Base-by-base conservation (phyloP, 2,113 vertebrate genomes). In the Pseudolaguvia tuberculata region DNA sequence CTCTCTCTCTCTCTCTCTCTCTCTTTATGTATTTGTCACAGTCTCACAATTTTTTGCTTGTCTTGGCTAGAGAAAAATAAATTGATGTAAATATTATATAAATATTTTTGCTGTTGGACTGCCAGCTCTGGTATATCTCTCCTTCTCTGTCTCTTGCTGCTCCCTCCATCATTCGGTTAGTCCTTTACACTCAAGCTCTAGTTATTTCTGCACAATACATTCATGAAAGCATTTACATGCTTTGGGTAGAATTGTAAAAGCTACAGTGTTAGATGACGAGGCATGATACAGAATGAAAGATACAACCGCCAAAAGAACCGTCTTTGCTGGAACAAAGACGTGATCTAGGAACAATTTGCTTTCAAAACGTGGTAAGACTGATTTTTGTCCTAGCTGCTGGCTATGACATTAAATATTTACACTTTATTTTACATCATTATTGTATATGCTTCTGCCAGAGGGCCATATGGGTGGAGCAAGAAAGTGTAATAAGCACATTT, bases 171-270 rank as follows among this genome's bases (percentile, higher is more conserved):
- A 88, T 91, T 90, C 87, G 88, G 80, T 83, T 76, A 84, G 83
- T 84, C 86, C 85, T 85, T 87, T 89, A 90, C 87, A 89, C 89
- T 88, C 89, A 90, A 91, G 88, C 81, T 79, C 78, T 86, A 65
- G 80, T 81, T 81, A 82, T 67, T 85, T 86, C 83, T 73, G 83
- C 73, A 86, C 86, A 89, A 85, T 89, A 3, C 3, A 35, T 35
- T 35, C 6, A 35, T 35, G 6, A 35, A 35, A 35, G 84, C 86
- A 90, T 89, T 90, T 88, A 88, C 83, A 87, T 81, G 69, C 79
- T 83, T 80, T 83, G 84, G 79, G 69, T 75, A 80, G 67, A 79
- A 83, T 87, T 81, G 78, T 85, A 81, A n/a, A 84, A 80, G 86
- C 85, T 81, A 79, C 82, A 82, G 73, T 81, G 56, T 90, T 87